Base-by-base conservation (phyloP, 2,797 vertebrate genomes). In the Neostethus bicornis region DNA sequence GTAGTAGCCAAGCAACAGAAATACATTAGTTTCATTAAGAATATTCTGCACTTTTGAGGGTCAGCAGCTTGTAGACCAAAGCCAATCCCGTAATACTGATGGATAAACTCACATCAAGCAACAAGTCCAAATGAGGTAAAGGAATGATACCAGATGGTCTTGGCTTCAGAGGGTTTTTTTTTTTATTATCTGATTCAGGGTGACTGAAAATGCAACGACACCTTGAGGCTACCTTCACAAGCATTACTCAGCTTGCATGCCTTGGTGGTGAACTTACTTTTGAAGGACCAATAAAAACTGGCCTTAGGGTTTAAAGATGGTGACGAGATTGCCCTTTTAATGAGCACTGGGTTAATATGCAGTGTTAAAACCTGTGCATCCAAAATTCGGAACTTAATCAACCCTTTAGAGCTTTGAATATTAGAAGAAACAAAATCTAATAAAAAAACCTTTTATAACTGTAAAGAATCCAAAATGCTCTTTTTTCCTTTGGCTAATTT, bases 131-230 rank as follows among this genome's bases (percentile, higher is more conserved):
- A 20, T 12, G 20, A 13, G 44, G n/a, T 65, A 13, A 52, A 45
- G 38, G 50, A 64, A 34, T 48, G 19, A 45, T 50, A 26, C 55
- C 61, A 75, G 67, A 75, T 69, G 69, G 45, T 41, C 26, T 19
- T 25, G 25, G 43, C 32, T 47, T 20, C 2, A 14, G 42, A 42
- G 26, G n/a, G n/a, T n/a, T n/a, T n/a, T n/a, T n/a, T n/a, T 4
- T 17, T 61, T 59, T 67, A 37, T 46, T n/a, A 17, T 66, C 50
- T 19, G 55, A 69, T 61, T 69, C 52, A 68, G 28, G 65, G 59
- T 4, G 34, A 52, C 32, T 51, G 29, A 71, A 59, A 59, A 41
- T 47, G 12, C 29, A 49, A 14, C 50, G 48, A 60, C 48, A 65
- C 32, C 65, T 63, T 41, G 16, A 67, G 49, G 69, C 25, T 52